Evolutionary conservation across 1,140 invertebrate species (phyloP).

Genomic region (Euura lappo): DNA sequence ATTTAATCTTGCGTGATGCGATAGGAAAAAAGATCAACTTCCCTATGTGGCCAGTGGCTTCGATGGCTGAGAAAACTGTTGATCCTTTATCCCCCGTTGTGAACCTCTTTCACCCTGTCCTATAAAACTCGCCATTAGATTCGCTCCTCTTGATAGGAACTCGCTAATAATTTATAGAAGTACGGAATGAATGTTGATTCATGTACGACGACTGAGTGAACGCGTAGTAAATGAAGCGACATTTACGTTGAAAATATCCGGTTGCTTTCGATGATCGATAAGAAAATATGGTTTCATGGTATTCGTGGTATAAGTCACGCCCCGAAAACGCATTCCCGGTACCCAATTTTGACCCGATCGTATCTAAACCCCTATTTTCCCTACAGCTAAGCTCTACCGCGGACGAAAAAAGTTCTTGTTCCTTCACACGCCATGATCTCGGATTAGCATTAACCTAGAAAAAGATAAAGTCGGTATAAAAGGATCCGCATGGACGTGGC

Average conservation of each 20-base stretch:
- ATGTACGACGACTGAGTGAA: background rate
- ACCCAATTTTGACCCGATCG: background rate
- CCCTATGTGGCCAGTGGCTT: background rate
- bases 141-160: background rate
- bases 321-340: background rate
- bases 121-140: background rate
- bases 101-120: background rate
- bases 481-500: background rate
- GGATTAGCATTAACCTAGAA: slow-evolving; percentile 7
- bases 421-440: slow-evolving; percentile 1
- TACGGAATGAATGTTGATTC: background rate
- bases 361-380: background rate
- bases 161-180: background rate
- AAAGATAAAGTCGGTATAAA: slow-evolving; percentile 3
- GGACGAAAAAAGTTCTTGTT: background rate
- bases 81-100: background rate
- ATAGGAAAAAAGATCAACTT: slow-evolving; percentile 6
- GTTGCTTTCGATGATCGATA: background rate
- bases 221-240: background rate
- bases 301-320: background rate
- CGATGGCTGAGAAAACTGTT: background rate
- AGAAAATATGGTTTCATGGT: background rate
- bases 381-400: background rate
- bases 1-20: background rate
- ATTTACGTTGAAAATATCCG: background rate